These are phyloP conservation scores for Melieria picta DNA, from an alignment of 2,888 invertebrate species.

Conservation along the genomic window DNA sequence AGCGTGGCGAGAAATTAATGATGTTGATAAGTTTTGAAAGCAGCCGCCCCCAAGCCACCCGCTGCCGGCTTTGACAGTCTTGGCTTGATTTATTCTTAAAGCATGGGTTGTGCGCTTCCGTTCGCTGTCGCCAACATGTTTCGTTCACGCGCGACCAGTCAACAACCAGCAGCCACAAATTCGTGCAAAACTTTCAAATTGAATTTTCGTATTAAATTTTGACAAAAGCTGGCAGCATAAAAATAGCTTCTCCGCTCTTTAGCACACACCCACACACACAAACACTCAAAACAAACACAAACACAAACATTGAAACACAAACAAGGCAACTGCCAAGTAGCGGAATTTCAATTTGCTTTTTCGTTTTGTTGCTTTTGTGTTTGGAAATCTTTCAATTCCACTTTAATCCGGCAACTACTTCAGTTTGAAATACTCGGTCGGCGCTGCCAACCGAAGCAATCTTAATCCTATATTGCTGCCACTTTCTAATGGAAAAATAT, in stretches of 20 bases:
- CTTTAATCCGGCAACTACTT: slow-evolving; percentile 31
- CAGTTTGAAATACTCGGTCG: slow-evolving; percentile 14
- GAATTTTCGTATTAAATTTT: slow-evolving; percentile 16
- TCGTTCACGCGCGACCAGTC: too few relatives aligned
- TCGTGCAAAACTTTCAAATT: not conserved
- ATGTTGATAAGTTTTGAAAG: slow-evolving; percentile 11
- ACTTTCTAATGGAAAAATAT: too few relatives aligned
- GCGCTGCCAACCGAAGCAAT: slow-evolving; percentile 14
- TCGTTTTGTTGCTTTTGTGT: not conserved
- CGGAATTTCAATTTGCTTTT: not conserved
- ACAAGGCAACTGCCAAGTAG: slow-evolving; percentile 13
- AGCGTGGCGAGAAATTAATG: slow-evolving; percentile 20
- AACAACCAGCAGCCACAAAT: not conserved
- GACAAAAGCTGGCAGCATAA: not conserved
- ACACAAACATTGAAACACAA: slow-evolving; percentile 12
- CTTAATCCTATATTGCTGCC: slow-evolving; percentile 11
- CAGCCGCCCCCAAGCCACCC: too few relatives aligned
- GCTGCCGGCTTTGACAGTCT: too few relatives aligned
- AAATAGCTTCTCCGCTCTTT: not conserved
- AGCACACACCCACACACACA: not conserved
- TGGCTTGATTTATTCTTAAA: too few relatives aligned
- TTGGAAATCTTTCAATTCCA: slow-evolving; percentile 26
- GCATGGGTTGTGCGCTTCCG: too few relatives aligned
- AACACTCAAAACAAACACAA: not conserved
- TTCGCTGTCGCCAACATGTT: too few relatives aligned